These are phyloP conservation scores for Chascanopsetta lugubris DNA, from an alignment of 2,113 vertebrate species.

Conservation along the genomic window DNA sequence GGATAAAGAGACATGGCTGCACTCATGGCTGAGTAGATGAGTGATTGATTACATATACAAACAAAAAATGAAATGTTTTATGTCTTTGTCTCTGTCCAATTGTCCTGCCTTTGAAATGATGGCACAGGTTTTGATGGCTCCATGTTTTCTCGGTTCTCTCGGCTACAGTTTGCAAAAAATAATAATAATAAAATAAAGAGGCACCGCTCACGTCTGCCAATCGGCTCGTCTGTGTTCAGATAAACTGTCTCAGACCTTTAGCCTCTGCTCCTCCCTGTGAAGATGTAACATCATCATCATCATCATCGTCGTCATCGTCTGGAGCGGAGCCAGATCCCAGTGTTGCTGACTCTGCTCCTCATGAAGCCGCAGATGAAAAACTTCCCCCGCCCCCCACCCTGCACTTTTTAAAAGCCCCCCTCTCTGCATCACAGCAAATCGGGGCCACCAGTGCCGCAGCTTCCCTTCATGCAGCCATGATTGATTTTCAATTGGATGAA, in stretches of 20 bases:
- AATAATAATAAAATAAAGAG: constrained; percentile 25
- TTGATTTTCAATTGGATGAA: constrained; percentile 67
- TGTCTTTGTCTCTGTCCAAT: constrained; percentile 8
- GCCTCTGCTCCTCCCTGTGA: neutral
- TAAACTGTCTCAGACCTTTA: neutral
- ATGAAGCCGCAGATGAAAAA: constrained; percentile 25
- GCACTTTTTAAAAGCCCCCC: constrained; percentile 25
- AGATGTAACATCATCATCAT: constrained; percentile 15
- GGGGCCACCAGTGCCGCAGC: constrained; percentile 23
- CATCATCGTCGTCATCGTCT: constrained; percentile 17
- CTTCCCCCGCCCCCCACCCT: constrained; percentile 8
- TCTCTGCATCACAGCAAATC: constrained; percentile 11
- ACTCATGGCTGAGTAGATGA: neutral
- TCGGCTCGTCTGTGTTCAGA: constrained; percentile 6
- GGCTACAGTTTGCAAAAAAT: constrained; percentile 27
- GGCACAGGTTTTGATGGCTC: constrained; percentile 8
- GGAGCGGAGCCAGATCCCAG: constrained; percentile 30
- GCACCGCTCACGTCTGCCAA: constrained; percentile 7
- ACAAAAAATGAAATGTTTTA: constrained; percentile 62
- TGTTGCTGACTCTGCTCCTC: constrained; percentile 25
- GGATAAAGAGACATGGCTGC: neutral
- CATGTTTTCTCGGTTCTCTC: too few relatives aligned
- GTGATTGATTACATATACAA: constrained; percentile 8
- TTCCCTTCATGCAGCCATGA: constrained; percentile 32
- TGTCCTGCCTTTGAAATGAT: constrained; percentile 59